Conservation (phyloP, 2,797 vertebrate species). For the Lophius americanus region DNA sequence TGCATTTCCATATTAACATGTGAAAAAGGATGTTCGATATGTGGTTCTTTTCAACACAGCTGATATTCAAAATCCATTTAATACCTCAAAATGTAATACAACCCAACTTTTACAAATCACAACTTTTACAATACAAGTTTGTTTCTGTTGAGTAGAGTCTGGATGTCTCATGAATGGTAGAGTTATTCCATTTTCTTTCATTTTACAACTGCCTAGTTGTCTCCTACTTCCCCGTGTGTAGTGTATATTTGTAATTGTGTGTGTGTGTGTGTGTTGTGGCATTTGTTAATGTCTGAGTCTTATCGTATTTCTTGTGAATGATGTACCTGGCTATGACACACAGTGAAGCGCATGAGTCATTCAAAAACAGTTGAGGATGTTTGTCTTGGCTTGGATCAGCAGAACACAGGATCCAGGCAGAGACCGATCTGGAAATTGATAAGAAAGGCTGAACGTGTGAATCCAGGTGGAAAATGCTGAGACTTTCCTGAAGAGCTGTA, state of each 20-base stretch:
- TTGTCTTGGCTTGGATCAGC: conserved; percentile 52
- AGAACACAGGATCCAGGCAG: not conserved
- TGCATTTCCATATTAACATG: not conserved
- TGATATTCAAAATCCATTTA: conserved; percentile 2
- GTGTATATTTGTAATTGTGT: not conserved
- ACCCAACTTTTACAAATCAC: not conserved
- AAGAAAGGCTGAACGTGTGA: conserved; percentile 19
- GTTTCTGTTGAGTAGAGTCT: conserved; percentile 33
- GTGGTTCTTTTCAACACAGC: not conserved
- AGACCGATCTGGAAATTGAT: conserved; percentile 5
- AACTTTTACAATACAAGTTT: too few species aligned
- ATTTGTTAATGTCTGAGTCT: conserved; percentile 9
- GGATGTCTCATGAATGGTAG: conserved; percentile 60
- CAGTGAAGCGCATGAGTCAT: conserved; percentile 44
- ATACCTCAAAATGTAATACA: conserved; percentile 9
- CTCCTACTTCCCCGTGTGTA: conserved; percentile 18
- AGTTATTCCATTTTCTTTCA: conserved; percentile 58
- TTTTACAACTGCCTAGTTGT: conserved; percentile 28
- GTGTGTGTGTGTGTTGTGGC: not conserved
- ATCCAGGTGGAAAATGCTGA: conserved; percentile 6
- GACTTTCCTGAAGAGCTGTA: not conserved
- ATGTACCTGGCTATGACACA: conserved; percentile 3
- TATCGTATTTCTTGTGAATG: conserved; percentile 31
- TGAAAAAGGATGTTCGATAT: not conserved
- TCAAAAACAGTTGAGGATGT: conserved; percentile 48